Evolutionary conservation across 2,797 vertebrate species (phyloP), one percentile per base, ranked within the genome.

Genomic region (Spinus olivaceus): DNA sequence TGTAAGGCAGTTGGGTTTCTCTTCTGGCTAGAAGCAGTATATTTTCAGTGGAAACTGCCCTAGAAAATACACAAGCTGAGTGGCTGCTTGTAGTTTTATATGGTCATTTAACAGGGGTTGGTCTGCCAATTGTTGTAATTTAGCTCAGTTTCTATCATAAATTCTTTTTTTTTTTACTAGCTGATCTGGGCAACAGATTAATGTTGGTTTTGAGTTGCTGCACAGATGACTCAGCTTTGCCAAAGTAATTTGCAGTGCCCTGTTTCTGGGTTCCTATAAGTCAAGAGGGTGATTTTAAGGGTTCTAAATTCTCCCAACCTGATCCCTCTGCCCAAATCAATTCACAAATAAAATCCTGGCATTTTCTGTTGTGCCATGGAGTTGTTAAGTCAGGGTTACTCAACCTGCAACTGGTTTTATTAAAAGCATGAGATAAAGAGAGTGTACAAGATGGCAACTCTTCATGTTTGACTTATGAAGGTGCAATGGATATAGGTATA

Each of bases 101-200:
- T 16, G 28, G 54, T 35, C 69, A 49, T 92, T 74, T 79, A 41
- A 74, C 42, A 54, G 18, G 23, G 35, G 57, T n/a, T 44, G 9
- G 20, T 71, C 67, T 82, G 47, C 56, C 82, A 91, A 53, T 77
- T 91, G 53, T 20, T 91, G 54, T 51, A 78, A 87, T 85, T 92
- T 84, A 72, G 71, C 32, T 89, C 51, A 42, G 50, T 81, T 95
- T 85, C 69, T 76, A 5, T 30, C 20, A 57, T 50, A 92, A 85
- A 77, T 89, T 35, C 69, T 61, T 35, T 37, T 35, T 24, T 27
- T n/a, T 76, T 76, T 60, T 56, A 39, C 69, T 79, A 39, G 35
- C 61, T 59, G 39, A 28, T 71, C 50, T 83, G 61, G 23, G 32
- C 57, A 71, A 49, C 35, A 71, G 65, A 71, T 61, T 85, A 70